These are phyloP conservation scores for Percopsis transmontana DNA, from an alignment of 2,113 vertebrate genomes.

Conservation along the genomic window DNA sequence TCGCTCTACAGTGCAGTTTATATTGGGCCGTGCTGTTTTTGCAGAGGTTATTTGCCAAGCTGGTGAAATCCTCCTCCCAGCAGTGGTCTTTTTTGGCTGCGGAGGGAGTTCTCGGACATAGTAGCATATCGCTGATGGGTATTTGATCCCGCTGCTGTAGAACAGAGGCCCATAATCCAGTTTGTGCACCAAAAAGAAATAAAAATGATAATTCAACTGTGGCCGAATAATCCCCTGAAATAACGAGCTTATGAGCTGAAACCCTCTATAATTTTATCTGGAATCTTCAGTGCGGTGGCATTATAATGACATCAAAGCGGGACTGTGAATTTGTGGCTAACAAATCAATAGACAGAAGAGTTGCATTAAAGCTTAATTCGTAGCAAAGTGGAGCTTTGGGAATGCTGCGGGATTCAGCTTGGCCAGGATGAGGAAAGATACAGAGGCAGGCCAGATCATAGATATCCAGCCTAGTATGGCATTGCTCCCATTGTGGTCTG, in stretches of 20 bases:
- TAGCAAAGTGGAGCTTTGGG: conserved; percentile 72
- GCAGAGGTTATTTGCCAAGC: conserved; percentile 40
- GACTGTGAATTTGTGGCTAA: conserved; percentile 74
- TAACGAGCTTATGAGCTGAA: conserved; percentile 82
- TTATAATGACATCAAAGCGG: conserved; percentile 81
- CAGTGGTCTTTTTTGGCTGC: conserved; percentile 34
- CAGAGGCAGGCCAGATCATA: conserved; percentile 53
- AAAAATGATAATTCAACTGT: conserved; percentile 79
- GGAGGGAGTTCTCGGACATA: conserved; percentile 52
- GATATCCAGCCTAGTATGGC: conserved; percentile 53
- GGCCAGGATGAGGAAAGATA: conserved; percentile 28
- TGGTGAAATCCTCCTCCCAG: conserved; percentile 61
- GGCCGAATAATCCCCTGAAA: conserved; percentile 78
- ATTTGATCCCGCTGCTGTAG: conserved; percentile 69
- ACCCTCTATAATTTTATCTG: conserved; percentile 80
- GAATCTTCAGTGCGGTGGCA: conserved; percentile 79
- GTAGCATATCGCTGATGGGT: conserved; percentile 69
- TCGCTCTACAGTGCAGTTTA: conserved; percentile 35
- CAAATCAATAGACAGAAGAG: conserved; percentile 78
- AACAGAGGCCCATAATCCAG: conserved; percentile 74
- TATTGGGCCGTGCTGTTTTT: conserved; percentile 24
- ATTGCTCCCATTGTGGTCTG: conserved; percentile 46
- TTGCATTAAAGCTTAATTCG: conserved; percentile 74
- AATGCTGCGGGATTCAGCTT: conserved; percentile 61
- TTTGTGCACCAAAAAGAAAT: conserved; percentile 77